Conservation (phyloP, 64 coral and sea anemone species). For the Acropora yongei region DNA sequence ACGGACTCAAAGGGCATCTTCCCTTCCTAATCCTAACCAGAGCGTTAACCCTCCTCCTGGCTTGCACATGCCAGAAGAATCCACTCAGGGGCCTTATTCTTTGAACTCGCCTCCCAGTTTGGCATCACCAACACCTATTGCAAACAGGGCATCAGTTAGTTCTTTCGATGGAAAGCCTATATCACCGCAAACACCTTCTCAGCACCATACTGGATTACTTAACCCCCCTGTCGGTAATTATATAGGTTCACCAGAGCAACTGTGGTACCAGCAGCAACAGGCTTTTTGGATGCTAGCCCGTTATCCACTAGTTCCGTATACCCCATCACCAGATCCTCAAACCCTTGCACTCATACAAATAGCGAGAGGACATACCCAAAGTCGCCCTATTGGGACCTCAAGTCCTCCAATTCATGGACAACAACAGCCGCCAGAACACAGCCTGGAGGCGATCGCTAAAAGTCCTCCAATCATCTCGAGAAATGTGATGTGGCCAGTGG, state of each 20-base stretch:
- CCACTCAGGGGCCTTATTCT: neutral
- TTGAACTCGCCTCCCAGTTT: neutral
- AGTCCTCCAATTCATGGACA: slow-evolving; percentile 14
- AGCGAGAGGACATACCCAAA: neutral
- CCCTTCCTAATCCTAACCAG: neutral
- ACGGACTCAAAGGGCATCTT: neutral
- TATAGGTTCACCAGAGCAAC: neutral
- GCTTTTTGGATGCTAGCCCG: neutral
- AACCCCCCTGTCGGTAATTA: neutral
- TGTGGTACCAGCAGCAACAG: slow-evolving; percentile 28
- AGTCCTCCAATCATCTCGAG: slow-evolving; percentile 26
- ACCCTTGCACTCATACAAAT: neutral
- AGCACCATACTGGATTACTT: neutral
- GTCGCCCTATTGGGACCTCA: neutral
- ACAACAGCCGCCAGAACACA: slow-evolving; percentile 12
- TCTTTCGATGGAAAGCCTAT: neutral
- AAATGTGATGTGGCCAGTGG: neutral
- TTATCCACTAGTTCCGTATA: slow-evolving; percentile 15
- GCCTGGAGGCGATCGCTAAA: neutral
- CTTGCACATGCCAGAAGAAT: neutral
- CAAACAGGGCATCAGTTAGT: neutral
- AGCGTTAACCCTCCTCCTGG: slow-evolving; percentile 19
- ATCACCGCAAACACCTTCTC: neutral
- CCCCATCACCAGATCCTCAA: slow-evolving; percentile 15
- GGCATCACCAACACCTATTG: neutral